Evolutionary conservation across 2,797 vertebrate species (phyloP), one percentile per base, ranked within the genome.

Genomic region (Zalophus californianus): DNA sequence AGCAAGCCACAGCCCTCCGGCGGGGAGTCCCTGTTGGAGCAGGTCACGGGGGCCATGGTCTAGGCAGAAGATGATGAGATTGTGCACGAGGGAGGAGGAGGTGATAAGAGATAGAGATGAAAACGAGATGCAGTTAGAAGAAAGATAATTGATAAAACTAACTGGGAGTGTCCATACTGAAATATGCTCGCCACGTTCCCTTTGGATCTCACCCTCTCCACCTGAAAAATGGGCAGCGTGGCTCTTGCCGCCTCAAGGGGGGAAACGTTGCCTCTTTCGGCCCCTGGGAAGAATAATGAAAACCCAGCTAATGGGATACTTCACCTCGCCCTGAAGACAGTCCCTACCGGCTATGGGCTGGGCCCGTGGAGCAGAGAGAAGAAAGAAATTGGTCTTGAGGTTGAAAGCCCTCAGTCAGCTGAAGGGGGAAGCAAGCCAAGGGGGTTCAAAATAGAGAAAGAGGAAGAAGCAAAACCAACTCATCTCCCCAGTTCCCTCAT

Each of bases 371-470:
- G 56, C 15, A n/a, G 62, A 78, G 38, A 77, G 35, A 88, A 35
- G 66, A 52, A 90, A 93, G 73, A 84, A 52, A 77, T n/a, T 44
- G 44, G 3, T 64, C 68, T 72, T 66, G 79, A 94, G 88, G 58
- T 62, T 88, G 32, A 73, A 80, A 77, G 13, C 73, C 84, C 50
- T 92, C 75, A 13, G 89, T 82, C 79, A 79, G 50, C 79, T 52
- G 25, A 90, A 89, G 80, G 56, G 84, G 84, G 96, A 98, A 91
- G 88, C 48, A 77, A 73, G 72, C 58, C 89, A 68, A 1, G 3
- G 7, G 77, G 70, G 35, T 56, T 54, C 80, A 68, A 87, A 93
- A 52, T 3, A 79, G 86, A 97, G 87, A 94, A 93, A 89, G 54
- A 87, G 70, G 88, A 97, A 97, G 96, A 64, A 85, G 12, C 27